A percentile compares a stretch with the other conserved stretches of the same genome.
phyloP scores from a whole-genome alignment of 1,140 invertebrate species.

The Tetraneura akinire region DNA sequence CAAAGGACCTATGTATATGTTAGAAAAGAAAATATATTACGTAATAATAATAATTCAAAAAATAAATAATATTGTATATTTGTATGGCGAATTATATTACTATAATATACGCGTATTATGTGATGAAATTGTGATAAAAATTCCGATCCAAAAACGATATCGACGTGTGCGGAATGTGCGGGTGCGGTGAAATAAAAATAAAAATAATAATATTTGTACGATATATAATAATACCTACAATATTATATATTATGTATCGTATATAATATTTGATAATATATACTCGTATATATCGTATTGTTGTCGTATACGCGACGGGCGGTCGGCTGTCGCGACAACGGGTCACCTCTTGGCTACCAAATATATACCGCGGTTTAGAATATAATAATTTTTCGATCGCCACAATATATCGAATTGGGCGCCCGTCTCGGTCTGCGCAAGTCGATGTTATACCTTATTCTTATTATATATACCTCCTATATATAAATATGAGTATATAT shows the following conservation, averaged over 20 bases:
- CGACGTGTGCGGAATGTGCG: background rate
- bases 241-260: too few species aligned
- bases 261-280: too few species aligned
- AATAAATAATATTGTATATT: background rate
- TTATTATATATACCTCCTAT: too few species aligned
- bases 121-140: background rate
- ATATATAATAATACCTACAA: too few species aligned
- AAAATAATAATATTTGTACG: background rate
- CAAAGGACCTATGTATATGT: too few species aligned
- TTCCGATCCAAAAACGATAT: background rate
- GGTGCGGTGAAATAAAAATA: background rate
- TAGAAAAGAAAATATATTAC: too few species aligned
- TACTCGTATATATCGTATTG: too few species aligned
- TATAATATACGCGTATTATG: background rate
- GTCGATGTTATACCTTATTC: too few species aligned
- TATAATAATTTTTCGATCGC: conserved; percentile 25
- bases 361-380: background rate
- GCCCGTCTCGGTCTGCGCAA: background rate
- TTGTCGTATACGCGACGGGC: conserved; percentile 24
- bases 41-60: too few species aligned
- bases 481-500: background rate
- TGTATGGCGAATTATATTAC: background rate
- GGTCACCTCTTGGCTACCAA: background rate
- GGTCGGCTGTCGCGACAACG: background rate
- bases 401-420: conserved; percentile 23